Evolutionary conservation across 2,113 vertebrate species (phyloP), one percentile per base, ranked within the genome.

Genomic region (Melanostigma gelatinosum): DNA sequence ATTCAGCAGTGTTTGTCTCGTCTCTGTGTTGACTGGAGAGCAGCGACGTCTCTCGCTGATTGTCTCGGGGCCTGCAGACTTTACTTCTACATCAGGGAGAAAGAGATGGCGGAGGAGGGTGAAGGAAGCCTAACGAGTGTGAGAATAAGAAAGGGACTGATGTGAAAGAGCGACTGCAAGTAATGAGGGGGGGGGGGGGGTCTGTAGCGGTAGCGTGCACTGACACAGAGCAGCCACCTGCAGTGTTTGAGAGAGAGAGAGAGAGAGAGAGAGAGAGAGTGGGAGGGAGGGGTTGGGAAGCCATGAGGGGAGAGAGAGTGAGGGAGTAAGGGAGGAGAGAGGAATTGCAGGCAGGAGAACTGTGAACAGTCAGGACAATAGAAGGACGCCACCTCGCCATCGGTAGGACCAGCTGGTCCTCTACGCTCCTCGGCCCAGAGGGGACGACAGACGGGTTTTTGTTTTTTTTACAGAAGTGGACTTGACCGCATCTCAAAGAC

Each of bases 171-270:
- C 44, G 55, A 67, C 71, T 48, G 66, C 38, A 72, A 77, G 62
- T 88, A 82, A 72, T 83, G 72, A 70, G 82, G 86, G 76, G n/a
- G 82, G 71, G 65, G 66, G 75, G 74, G 44, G 42, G 75, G 13
- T 68, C 77, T 83, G 77, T 54, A 32, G 68, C 7, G 8, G 77
- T 68, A 72, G 78, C 75, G 79, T 42, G 18, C 84, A 61, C 75
- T 75, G 75, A 93, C 79, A 88, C 88, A 91, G 83, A 91, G 72
- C 84, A 86, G 86, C 91, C 85, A 89, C 90, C 88, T 90, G 89
- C 92, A 92, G 91, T 92, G 88, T 83, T 84, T 88, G 74, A 88
- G 73, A 61, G 76, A 72, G 82, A 75, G 69, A n/a, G 66, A 18
- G 68, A 24, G 60, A 22, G 22, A 3, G 50, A 42, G 58, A 7